Conservation (phyloP, 2,113 vertebrate genomes). For the Pleuronectes platessa region DNA sequence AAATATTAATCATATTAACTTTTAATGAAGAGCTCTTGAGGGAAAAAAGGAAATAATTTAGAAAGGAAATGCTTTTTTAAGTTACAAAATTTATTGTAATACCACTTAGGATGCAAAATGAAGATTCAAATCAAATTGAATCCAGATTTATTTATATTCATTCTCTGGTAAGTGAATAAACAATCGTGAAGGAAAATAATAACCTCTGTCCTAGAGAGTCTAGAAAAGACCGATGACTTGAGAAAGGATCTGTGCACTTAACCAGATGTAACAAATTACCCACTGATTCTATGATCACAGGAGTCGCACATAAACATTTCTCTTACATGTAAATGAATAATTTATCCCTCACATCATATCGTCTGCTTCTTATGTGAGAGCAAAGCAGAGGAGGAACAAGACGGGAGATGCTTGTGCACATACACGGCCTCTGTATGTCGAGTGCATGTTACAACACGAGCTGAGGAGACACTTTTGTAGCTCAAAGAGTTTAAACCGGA, state of each 20-base stretch:
- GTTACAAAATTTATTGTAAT: too few relatives aligned
- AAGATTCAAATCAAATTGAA: too few relatives aligned
- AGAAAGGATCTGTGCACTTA: not conserved
- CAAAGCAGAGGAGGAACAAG: not conserved
- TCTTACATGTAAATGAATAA: not conserved
- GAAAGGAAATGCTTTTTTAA: too few relatives aligned
- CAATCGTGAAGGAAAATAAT: not conserved
- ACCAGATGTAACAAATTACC: too few relatives aligned
- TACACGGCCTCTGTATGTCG: not conserved
- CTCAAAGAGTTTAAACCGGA: not conserved
- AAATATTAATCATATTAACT: too few relatives aligned
- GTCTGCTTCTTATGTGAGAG: not conserved
- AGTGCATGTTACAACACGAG: not conserved
- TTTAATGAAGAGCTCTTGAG: too few relatives aligned
- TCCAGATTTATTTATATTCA: too few relatives aligned
- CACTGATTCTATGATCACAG: not conserved
- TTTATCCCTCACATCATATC: not conserved
- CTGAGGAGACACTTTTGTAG: conserved; percentile 5
- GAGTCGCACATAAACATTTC: not conserved
- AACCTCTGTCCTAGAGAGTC: not conserved
- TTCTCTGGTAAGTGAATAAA: not conserved
- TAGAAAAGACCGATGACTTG: not conserved
- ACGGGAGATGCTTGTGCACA: too few relatives aligned
- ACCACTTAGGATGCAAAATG: too few relatives aligned
- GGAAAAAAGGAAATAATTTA: too few relatives aligned